A percentile compares a stretch with the other conserved stretches of the same genome.
These are phyloP conservation scores for Gallinago nigripennis DNA, from an alignment of 2,797 vertebrate species.

Conservation along the genomic window DNA sequence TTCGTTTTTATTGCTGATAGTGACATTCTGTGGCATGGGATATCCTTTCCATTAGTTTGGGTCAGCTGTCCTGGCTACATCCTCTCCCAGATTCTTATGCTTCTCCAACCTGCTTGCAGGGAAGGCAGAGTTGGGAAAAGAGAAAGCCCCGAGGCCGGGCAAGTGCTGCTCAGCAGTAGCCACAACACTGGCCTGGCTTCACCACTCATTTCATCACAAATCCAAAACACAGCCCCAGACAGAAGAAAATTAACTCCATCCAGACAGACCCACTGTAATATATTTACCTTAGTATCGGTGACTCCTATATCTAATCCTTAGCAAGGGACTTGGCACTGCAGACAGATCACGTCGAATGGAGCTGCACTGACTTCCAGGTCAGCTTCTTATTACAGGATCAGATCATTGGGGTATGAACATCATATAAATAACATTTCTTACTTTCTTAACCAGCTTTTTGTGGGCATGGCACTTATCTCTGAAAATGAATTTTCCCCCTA, in stretches of 20 bases:
- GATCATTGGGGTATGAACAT: background rate
- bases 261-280: background rate
- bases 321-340: background rate
- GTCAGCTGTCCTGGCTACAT: background rate
- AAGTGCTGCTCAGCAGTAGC: too few relatives aligned
- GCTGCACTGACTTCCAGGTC: background rate
- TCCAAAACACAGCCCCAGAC: background rate
- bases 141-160: background rate
- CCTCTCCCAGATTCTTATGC: background rate
- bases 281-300: background rate
- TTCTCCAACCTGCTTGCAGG: background rate
- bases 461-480: background rate
- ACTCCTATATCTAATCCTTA: background rate
- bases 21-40: background rate
- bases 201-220: too few relatives aligned
- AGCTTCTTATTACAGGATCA: background rate
- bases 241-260: background rate
- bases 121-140: background rate
- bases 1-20: background rate
- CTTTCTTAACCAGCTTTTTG: background rate
- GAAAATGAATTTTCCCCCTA: background rate
- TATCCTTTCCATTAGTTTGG: background rate
- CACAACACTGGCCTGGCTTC: too few relatives aligned
- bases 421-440: background rate
- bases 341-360: background rate